These are phyloP conservation scores for Microcebus tavaratra DNA, from an alignment of 2,113 vertebrate species.

Conservation along the genomic window DNA sequence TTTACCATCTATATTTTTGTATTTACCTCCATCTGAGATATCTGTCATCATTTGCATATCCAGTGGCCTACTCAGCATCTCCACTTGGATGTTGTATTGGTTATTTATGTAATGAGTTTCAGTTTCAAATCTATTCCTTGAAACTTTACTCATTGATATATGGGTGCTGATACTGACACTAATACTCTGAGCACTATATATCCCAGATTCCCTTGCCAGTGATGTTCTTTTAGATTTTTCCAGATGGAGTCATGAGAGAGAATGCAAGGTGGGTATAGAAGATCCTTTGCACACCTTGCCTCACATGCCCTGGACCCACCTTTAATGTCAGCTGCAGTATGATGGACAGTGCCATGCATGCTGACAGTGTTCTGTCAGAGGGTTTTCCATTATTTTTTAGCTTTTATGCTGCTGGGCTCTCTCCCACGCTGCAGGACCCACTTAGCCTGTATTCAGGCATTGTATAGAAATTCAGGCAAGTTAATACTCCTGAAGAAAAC, in stretches of 20 bases:
- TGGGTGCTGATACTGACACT: background rate
- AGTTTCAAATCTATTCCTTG: background rate
- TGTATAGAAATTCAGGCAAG: background rate
- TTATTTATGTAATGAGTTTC: background rate
- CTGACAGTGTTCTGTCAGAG: background rate
- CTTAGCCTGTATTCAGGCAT: background rate
- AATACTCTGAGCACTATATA: background rate
- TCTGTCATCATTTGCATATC: background rate
- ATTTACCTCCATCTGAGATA: background rate
- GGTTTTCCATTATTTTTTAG: background rate
- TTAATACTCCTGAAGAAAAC: background rate
- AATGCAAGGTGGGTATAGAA: background rate
- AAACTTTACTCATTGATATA: background rate
- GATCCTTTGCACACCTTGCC: background rate
- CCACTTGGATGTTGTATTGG: background rate
- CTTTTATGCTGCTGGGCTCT: background rate
- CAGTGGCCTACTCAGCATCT: background rate
- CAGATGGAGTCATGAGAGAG: background rate
- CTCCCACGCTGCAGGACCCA: background rate
- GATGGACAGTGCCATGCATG: too few relatives aligned
- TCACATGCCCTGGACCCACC: background rate
- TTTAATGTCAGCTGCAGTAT: background rate
- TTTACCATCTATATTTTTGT: background rate
- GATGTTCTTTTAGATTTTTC: background rate
- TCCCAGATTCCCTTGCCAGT: background rate